Percentiles rank a stretch among this genome's conserved stretches.
Evolutionary conservation across 2,113 vertebrate genomes (phyloP).

Genomic region (Melanerpes aurifrons): DNA sequence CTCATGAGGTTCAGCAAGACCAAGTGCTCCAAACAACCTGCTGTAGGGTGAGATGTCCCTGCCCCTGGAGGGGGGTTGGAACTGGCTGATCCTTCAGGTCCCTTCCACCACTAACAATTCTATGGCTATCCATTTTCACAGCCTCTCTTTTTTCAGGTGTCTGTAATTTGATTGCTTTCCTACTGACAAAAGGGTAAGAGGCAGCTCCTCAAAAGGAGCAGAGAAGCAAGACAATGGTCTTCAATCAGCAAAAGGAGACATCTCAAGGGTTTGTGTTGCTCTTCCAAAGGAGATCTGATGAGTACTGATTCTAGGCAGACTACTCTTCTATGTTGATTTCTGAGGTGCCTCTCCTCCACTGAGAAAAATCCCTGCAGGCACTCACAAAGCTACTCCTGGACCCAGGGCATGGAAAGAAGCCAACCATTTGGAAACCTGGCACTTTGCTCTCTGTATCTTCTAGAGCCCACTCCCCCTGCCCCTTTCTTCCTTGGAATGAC

Average conservation of each 20-base stretch:
- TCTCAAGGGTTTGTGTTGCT: background rate
- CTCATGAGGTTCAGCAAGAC: no score
- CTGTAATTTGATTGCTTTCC: background rate
- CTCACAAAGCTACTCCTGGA: background rate
- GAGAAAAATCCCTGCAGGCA: background rate
- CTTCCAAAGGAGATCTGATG: background rate
- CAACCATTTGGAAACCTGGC: background rate
- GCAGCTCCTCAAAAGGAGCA: background rate
- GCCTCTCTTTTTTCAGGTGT: slow-evolving; percentile 6
- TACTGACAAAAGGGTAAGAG: background rate
- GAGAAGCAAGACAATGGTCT: background rate
- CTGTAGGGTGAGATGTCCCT: no score
- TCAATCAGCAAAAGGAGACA: background rate
- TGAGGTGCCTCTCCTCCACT: background rate
- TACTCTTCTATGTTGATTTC: background rate
- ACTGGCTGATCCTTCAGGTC: no score
- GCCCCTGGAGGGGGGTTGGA: no score
- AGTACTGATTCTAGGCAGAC: background rate
- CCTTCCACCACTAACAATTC: no score
- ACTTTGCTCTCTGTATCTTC: background rate
- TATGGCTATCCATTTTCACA: background rate
- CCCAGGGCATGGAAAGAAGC: background rate
- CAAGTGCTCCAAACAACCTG: no score
- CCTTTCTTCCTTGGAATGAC: no score
- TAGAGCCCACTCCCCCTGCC: no score